Evolutionary conservation across 2,113 vertebrate genomes (phyloP), one percentile per base, ranked within the genome.

Genomic region (Mus spicilegus): DNA sequence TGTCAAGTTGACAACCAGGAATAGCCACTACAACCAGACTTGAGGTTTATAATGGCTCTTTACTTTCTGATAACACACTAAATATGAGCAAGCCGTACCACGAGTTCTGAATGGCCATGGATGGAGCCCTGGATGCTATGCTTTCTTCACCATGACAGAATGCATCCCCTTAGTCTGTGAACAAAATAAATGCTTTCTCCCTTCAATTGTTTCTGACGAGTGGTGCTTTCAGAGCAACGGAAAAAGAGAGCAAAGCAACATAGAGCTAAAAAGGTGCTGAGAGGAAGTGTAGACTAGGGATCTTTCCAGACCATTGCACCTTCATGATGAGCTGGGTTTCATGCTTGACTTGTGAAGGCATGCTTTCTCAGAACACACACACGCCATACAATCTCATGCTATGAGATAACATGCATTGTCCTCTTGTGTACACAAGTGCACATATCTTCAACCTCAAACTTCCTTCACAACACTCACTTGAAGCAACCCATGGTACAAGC

Each of bases 341-440:
- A 30, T 4, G 22, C 36, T 7, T 26, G 17, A 14, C 20, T 65
- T 49, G 20, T 51, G 51, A 75, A 94, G 49, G 22, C 20, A 0
- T 73, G 67, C 85, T 42, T 58, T 42, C 69, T 72, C n/a, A 58
- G 70, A 58, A 61, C 1, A 61, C 8, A 49, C 42, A 20, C 2
- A 3, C 22, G 39, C 17, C 58, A 67, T 26, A 51, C 16, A 58
- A 3, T 49, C 5, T 22, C 54, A 33, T 0, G 3, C 24, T 16
- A 7, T 49, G 7, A 75, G 24, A 72, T 1, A 7, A 17, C 11
- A 33, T 0, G 0, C 7, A 0, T 77, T 24, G 42, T 20, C 36
- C 13, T 70, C 69, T 3, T 4, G 0, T 9, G 39, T 26, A 5
- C 33, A 58, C 75, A 87, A 36, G 85, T 30, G 17, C 1, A 2